Evolutionary conservation across 2,797 vertebrate genomes (phyloP), one percentile per base, ranked within the genome.

Genomic region (Xerus rutilus): DNA sequence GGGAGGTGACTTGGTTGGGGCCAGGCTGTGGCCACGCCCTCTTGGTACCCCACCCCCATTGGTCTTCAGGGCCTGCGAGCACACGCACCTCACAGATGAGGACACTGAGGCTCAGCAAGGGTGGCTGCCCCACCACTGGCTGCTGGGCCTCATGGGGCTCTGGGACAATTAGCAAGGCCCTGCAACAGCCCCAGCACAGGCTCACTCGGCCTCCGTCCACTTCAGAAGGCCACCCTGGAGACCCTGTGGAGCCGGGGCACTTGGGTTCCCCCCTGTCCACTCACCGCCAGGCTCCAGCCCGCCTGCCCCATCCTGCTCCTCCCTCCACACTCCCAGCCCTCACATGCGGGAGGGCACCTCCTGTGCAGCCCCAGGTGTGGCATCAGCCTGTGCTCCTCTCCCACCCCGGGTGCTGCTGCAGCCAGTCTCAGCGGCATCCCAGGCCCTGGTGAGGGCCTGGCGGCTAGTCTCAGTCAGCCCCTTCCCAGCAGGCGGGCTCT

Each of bases 251-350:
- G 21, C 45, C 20, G 15, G 7, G 70, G 14, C 72, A 47, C n/a
- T 64, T 20, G 73, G 30, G 43, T 52, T 54, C 39, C 10, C 59
- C 45, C 25, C 12, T 8, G 20, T 69, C 32, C 5, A 5, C 3
- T 5, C 20, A 65, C 32, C 74, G 39, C 35, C 25, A 28, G 18
- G 59, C 14, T 17, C 0, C 4, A 6, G n/a, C 21, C n/a, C 4
- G 0, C 23, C 4, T 1, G 7, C 14, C 64, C 52, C 3, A 10
- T 10, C 20, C 8, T 20, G 17, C 43, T 45, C 12, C 11, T 23
- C 25, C 17, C n/a, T 54, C 43, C 23, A 43, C 67, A 13, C 49
- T 15, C 14, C 49, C 14, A 14, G 4, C 49, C 49, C 4, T 14
- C 49, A 14, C 49, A 52, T 3, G 10, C 7, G 20, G 35, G 30